Evolutionary conservation across 1,140 invertebrate species (phyloP).

Genomic region (Penaeus chinensis): DNA sequence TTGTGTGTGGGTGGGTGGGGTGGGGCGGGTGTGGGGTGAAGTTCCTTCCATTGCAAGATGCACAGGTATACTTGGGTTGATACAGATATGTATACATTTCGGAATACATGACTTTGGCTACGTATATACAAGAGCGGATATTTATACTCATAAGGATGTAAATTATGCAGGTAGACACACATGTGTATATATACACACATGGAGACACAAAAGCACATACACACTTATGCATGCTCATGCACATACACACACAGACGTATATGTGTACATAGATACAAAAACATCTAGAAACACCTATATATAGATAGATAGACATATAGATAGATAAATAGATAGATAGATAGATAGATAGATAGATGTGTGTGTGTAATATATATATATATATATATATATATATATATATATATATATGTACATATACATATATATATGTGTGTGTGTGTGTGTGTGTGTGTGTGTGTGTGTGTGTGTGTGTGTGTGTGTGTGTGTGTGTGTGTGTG

Average conservation of each 20-base stretch:
- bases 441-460: neutral
- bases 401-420: slow-evolving; percentile 16
- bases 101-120: no score
- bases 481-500: neutral
- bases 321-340: neutral
- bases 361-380: neutral
- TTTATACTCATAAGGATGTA: neutral
- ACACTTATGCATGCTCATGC: neutral
- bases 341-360: neutral
- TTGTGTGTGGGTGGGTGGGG: no score
- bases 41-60: no score
- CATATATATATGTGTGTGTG: neutral
- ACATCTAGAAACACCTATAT: neutral
- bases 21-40: no score
- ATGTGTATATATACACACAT: neutral
- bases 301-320: neutral
- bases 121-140: neutral
- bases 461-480: neutral
- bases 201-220: neutral
- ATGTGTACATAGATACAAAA: neutral
- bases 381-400: neutral
- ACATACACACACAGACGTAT: neutral
- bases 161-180: neutral
- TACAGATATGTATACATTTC: no score
- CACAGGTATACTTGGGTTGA: no score